These are phyloP conservation scores for Lasioglossum calceatum DNA, from an alignment of 2,888 invertebrate genomes.

Conservation along the genomic window DNA sequence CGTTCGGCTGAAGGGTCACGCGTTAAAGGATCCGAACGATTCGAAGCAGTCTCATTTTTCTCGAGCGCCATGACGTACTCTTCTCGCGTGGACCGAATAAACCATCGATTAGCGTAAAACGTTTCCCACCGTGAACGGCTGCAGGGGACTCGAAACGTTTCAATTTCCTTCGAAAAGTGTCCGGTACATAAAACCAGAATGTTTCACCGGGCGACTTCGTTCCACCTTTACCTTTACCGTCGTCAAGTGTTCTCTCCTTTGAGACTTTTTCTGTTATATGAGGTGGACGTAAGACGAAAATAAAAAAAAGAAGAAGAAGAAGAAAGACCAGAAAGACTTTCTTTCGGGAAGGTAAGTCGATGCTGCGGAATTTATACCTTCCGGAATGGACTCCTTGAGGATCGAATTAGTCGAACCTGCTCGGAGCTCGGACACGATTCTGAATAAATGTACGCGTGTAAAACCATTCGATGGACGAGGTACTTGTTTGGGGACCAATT, in stretches of 20 bases:
- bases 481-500: background rate
- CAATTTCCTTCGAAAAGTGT: conserved; percentile 16
- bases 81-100: conserved; percentile 7
- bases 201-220: conserved; percentile 8
- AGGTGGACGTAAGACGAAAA: background rate
- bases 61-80: background rate
- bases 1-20: background rate
- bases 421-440: background rate
- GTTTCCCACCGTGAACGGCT: background rate
- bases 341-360: background rate
- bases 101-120: conserved; percentile 10
- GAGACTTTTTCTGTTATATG: background rate
- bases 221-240: conserved; percentile 1
- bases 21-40: background rate
- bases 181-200: conserved; percentile 18
- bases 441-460: background rate
- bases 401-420: background rate
- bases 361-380: background rate
- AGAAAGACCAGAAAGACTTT: background rate
- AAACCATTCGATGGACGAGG: background rate
- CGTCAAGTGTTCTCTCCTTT: background rate
- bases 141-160: conserved; percentile 2
- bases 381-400: background rate
- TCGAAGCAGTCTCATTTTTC: background rate
- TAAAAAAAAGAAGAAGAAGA: background rate